phyloP scores from a whole-genome alignment of 2,797 vertebrate genomes.

The Acrossocheilus wenchowensis region DNA sequence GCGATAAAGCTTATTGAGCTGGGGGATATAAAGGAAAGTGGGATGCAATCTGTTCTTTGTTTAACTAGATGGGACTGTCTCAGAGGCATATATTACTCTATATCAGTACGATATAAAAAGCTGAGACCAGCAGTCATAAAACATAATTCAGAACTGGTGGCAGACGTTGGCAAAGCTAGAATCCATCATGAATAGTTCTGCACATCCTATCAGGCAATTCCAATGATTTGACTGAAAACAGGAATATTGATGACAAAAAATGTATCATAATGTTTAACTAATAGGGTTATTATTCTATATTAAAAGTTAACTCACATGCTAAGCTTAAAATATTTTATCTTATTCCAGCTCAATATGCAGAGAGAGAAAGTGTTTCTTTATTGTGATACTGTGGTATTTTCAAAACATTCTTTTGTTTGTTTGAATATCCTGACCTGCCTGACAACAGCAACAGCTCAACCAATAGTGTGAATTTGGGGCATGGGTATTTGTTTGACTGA shows the following conservation, averaged over 20 bases:
- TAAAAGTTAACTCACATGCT: neutral
- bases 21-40: conserved; percentile 24
- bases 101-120: neutral
- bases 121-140: conserved; percentile 16
- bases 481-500: neutral
- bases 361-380: neutral
- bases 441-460: neutral
- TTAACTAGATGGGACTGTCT: conserved; percentile 3
- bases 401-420: neutral
- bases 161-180: neutral
- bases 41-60: conserved; percentile 9
- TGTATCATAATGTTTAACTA: neutral
- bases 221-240: neutral
- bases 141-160: neutral
- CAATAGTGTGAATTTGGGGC: neutral
- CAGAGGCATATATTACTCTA: conserved; percentile 5
- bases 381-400: neutral
- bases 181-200: neutral
- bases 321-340: neutral
- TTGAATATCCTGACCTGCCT: neutral
- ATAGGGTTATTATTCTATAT: neutral
- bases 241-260: neutral
- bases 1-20: conserved; percentile 5
- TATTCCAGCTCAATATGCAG: neutral
- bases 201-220: neutral